A percentile compares a stretch with the other conserved stretches of the same genome.
These are phyloP conservation scores for Aphelenchoides besseyi DNA, from an alignment of 1,140 invertebrate genomes.

Conservation along the genomic window DNA sequence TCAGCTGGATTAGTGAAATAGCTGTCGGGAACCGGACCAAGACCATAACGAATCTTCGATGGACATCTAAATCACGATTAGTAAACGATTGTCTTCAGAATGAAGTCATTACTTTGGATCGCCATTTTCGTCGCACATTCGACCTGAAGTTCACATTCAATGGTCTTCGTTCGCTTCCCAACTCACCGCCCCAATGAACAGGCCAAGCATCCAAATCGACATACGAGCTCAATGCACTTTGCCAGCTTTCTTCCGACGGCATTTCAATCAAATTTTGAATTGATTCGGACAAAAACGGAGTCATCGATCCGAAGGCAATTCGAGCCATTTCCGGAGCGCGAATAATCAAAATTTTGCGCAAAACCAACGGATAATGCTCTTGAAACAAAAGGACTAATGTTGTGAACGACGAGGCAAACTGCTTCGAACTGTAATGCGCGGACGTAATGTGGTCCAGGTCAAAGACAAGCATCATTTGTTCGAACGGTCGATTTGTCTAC, in stretches of 20 bases:
- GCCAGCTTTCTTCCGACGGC: slow-evolving; percentile 60
- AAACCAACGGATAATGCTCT: slow-evolving; percentile 59
- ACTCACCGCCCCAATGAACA: slow-evolving; percentile 58
- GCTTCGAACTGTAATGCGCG: slow-evolving; percentile 61
- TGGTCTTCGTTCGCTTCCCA: no score
- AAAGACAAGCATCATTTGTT: slow-evolving; percentile 63
- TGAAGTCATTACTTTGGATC: slow-evolving; percentile 53
- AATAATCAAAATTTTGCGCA: slow-evolving; percentile 60
- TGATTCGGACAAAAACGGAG: slow-evolving; percentile 55
- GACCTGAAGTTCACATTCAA: no score
- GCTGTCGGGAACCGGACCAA: slow-evolving; percentile 59
- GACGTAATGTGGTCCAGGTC: slow-evolving; percentile 61
- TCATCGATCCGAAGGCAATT: slow-evolving; percentile 59
- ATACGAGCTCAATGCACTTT: slow-evolving; percentile 53
- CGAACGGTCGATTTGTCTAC: slow-evolving; percentile 61
- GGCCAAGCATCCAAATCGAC: slow-evolving; percentile 60
- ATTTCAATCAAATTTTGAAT: slow-evolving; percentile 61
- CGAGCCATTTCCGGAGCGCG: slow-evolving; percentile 61
- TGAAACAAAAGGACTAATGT: slow-evolving; percentile 59
- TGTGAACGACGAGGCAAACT: slow-evolving; percentile 61
- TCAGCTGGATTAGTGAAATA: slow-evolving; percentile 53
- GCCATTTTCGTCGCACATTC: slow-evolving; percentile 58
- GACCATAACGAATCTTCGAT: slow-evolving; percentile 56
- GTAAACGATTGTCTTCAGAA: not conserved
- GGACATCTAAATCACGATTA: slow-evolving; percentile 44